Evolutionary conservation across 2,113 vertebrate genomes (phyloP), one percentile per base, ranked within the genome.

Genomic region (Galeopterus variegatus): DNA sequence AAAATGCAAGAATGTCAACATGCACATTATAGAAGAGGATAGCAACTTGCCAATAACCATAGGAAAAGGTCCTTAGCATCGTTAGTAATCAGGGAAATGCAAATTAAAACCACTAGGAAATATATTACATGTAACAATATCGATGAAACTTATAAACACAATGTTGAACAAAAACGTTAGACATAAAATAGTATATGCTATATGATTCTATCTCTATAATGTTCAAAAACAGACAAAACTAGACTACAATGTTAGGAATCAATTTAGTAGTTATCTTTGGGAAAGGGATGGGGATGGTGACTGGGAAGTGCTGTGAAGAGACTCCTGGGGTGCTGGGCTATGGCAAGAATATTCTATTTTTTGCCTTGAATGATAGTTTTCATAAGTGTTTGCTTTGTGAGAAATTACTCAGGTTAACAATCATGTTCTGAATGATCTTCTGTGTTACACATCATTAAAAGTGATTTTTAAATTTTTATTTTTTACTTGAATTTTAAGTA

Each of bases 401-500:
- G 73, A n/a, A 86, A 41, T 72, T 15, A 62, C 36, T 91, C 28
- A 64, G n/a, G 45, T 54, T 95, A 80, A 79, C 31, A 62, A 45
- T 9, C n/a, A 60, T 11, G n/a, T 86, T 86, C 50, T 80, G 9
- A 86, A 72, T 18, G 70, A 56, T 41, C 23, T 24, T 69, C 94
- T 86, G 26, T 62, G 18, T 62, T n/a, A 92, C 33, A 56, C 28
- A 87, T 65, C n/a, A 65, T 36, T 73, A 92, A 95, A 82, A 81
- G 19, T 64, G 24, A 45, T 19, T 88, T 58, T 41, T 41, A 41
- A 41, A 41, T 41, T 41, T 41, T 41, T 41, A 41, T 41, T 41
- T 41, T 41, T 41, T 33, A 91, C 45, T 88, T 94, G 45, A 28
- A 26, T 93, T 98, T 98, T 97, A 97, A 97, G 93, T 93, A 98